Percentiles rank a stretch among this genome's conserved stretches.
These are phyloP conservation scores for Novumbra hubbsi DNA, from an alignment of 2,797 vertebrate species.

Conservation along the genomic window DNA sequence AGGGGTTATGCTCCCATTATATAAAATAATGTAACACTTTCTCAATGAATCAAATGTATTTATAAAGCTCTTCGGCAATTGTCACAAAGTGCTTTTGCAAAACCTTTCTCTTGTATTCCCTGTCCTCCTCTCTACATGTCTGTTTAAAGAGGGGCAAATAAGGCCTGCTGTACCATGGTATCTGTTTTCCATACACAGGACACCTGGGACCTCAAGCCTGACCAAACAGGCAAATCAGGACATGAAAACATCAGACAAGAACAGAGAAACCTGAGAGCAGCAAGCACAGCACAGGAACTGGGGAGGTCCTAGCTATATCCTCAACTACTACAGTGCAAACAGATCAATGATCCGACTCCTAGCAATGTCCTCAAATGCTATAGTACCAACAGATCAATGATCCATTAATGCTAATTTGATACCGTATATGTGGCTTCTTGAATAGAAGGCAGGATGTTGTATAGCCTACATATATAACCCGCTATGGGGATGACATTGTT, in stretches of 20 bases:
- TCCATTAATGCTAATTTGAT: neutral
- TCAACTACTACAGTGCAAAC: no score
- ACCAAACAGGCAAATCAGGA: constrained; percentile 62
- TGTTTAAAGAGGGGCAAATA: constrained; percentile 7
- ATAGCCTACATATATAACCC: constrained; percentile 9
- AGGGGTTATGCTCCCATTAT: no score
- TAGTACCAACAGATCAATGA: neutral
- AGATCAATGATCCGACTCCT: no score
- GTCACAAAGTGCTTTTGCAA: no score
- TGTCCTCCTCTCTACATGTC: neutral
- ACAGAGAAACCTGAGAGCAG: neutral
- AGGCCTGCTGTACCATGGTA: constrained; percentile 10
- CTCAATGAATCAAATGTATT: no score
- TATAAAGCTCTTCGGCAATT: no score
- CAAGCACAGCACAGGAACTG: neutral
- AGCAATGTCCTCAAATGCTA: no score
- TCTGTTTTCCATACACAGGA: constrained; percentile 46
- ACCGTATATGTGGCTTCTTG: neutral
- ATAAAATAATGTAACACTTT: neutral
- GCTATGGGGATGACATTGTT: constrained; percentile 20
- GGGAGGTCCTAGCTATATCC: neutral
- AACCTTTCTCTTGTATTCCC: constrained; percentile 1
- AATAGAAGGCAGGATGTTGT: constrained; percentile 15
- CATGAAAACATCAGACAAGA: constrained; percentile 66
- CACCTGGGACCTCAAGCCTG: constrained; percentile 37